Conservation (phyloP, 2,888 invertebrate genomes). For the Melieria omissa region DNA sequence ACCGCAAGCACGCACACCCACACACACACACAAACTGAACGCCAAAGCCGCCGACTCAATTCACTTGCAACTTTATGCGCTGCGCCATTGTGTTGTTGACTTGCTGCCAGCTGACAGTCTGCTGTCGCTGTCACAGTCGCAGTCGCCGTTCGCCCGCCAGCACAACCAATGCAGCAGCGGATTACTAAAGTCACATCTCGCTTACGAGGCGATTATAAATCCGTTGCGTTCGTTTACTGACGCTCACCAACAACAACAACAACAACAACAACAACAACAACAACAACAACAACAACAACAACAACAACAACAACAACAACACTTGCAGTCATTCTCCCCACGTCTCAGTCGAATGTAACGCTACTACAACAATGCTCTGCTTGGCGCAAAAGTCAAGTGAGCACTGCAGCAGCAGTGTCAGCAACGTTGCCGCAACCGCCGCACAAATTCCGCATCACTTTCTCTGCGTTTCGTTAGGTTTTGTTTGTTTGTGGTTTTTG, state of each 20-base stretch:
- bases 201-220: neutral
- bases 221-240: neutral
- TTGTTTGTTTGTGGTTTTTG: neutral
- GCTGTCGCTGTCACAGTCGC: too few relatives aligned
- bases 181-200: neutral
- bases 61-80: too few relatives aligned
- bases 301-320: neutral
- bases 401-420: neutral
- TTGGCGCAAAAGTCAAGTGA: neutral
- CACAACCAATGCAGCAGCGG: neutral
- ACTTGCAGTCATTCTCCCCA: neutral
- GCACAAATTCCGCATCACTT: neutral
- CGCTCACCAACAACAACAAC: neutral
- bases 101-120: too few relatives aligned
- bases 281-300: neutral
- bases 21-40: too few relatives aligned
- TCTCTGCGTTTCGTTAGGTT: neutral
- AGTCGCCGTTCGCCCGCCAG: neutral
- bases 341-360: too few relatives aligned
- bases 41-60: too few relatives aligned
- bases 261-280: neutral
- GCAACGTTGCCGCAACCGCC: neutral
- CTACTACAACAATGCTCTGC: too few relatives aligned
- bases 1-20: too few relatives aligned
- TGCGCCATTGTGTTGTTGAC: too few relatives aligned